Evolutionary conservation across 2,888 invertebrate species (phyloP).

Genomic region (Xestia sexstrigata): DNA sequence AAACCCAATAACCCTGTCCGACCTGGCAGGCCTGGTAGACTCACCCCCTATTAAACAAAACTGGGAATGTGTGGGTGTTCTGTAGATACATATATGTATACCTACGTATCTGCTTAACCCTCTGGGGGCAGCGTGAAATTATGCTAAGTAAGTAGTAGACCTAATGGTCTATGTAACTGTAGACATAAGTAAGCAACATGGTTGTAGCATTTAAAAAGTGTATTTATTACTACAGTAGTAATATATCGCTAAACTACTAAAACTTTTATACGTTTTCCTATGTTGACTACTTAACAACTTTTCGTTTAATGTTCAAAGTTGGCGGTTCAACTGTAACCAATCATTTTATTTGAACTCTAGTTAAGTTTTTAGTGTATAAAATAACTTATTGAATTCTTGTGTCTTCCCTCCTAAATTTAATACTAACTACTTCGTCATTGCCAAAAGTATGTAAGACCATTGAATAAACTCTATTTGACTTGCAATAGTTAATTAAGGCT

Average conservation of each 20-base stretch:
- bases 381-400: not conserved
- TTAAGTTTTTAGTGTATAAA: not conserved
- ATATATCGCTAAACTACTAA: not conserved
- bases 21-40: not conserved
- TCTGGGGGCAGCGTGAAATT: not conserved
- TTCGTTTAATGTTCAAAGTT: constrained; percentile 15
- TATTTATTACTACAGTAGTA: not conserved
- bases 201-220: constrained; percentile 6
- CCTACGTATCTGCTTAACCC: not conserved
- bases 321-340: not conserved
- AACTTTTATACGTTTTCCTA: constrained; percentile 23
- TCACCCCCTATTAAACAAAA: not conserved
- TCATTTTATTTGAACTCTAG: not conserved
- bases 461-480: not conserved
- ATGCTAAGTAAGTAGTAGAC: not conserved
- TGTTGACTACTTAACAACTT: constrained; percentile 17
- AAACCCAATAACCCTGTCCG: not conserved
- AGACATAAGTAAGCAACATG: not conserved
- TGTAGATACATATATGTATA: not conserved
- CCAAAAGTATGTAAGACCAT: not conserved
- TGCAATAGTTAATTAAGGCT: not conserved
- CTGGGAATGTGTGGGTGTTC: not conserved
- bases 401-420: not conserved
- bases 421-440: not conserved
- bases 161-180: not conserved